Evolutionary conservation across 64 coral and sea anemone species (phyloP).

Genomic region (Trachythela sp.): DNA sequence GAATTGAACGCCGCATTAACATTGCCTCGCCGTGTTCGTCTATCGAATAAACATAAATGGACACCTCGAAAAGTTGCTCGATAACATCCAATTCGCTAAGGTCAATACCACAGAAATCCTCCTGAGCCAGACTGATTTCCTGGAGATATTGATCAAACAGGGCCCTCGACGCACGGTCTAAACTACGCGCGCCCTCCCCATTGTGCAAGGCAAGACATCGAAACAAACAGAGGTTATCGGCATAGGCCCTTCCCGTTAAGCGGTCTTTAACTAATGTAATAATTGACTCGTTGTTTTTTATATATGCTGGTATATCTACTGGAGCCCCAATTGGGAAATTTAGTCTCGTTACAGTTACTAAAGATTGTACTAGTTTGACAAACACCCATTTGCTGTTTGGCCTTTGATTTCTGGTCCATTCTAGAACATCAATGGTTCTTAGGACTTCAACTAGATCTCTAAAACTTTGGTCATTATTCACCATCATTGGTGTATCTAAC

Average conservation of each 20-base stretch:
- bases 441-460: too few relatives aligned
- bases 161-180: background rate
- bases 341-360: too few relatives aligned
- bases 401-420: too few relatives aligned
- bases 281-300: too few relatives aligned
- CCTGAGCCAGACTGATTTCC: background rate
- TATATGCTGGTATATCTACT: too few relatives aligned
- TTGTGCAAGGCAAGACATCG: background rate
- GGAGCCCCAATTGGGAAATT: too few relatives aligned
- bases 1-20: background rate
- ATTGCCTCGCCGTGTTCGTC: background rate
- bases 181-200: background rate
- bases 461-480: too few relatives aligned
- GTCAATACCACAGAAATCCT: background rate
- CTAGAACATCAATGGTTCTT: too few relatives aligned
- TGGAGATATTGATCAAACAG: background rate
- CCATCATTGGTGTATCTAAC: too few relatives aligned
- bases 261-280: too few relatives aligned
- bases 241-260: background rate
- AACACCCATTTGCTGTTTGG: too few relatives aligned
- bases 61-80: background rate
- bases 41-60: background rate
- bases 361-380: too few relatives aligned
- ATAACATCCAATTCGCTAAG: background rate
- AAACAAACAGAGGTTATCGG: background rate